Evolutionary conservation across 2,888 invertebrate genomes (phyloP), one percentile per base, ranked within the genome.

Genomic region (Oscheius myriophilus): DNA sequence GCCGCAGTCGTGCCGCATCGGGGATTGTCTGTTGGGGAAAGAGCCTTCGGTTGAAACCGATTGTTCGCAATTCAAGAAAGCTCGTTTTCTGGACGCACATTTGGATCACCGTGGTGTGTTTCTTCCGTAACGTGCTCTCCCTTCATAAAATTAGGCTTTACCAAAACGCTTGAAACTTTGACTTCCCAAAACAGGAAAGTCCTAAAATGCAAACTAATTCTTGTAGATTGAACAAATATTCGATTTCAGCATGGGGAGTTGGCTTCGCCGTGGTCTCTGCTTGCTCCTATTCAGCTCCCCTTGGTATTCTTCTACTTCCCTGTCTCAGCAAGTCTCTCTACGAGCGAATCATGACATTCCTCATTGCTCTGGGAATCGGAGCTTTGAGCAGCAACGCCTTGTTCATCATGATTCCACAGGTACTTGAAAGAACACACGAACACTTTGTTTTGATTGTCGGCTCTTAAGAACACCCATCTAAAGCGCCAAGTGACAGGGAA

Each of bases 361-460:
- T 84, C 23, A 79, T 84, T 16, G 84, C 84, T 1, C 70, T 84
- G 7, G 84, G 84, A 11, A 82, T 84, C 54, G 84, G 84, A 16
- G 84, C 84, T 12, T 73, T 84, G 41, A 77, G 79, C 46, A 82
- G 84, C 21, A 79, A 77, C 16, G 78, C 80, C 3, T 71, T 84
- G n/a, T 84, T 84, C 71, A 82, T 84, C 43, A 79, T 84, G 75
- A 70, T 84, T 9, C 84, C 84, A 16, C 82, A 82, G 71, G 82
- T 79, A 57, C 23, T 55, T 67, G 67, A 45, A 23, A 33, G 33
- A 33, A 33, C 33, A 33, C 33, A 33, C 33, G 33, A 33, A 33
- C 59, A 39, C 14, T 70, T 21, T 46, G 18, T 43, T 62, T n/a
- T 43, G 9, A 33, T 6, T 6, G n/a, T 61, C 62, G 18, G 41